phyloP scores from a whole-genome alignment of 2,113 vertebrate species.

The Ursus arctos region DNA sequence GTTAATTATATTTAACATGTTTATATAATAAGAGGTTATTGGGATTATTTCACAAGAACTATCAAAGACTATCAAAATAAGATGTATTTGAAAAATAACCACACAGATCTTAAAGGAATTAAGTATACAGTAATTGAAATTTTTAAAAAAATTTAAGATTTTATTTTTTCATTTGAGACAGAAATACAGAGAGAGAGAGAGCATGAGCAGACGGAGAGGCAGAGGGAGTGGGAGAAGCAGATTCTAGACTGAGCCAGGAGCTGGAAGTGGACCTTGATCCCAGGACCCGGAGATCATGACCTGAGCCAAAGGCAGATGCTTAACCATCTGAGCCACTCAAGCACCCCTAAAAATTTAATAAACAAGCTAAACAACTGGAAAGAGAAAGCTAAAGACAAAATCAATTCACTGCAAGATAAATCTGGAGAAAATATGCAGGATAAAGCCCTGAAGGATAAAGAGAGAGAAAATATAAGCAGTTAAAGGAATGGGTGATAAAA shows the following conservation, averaged over 20 bases:
- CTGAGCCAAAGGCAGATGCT: too few relatives aligned
- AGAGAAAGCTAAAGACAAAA: conserved; percentile 13
- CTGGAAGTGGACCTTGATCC: too few relatives aligned
- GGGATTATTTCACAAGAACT: not conserved
- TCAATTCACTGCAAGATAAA: not conserved
- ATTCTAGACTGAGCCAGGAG: too few relatives aligned
- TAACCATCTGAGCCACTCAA: too few relatives aligned
- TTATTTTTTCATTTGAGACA: too few relatives aligned
- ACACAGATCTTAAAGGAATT: not conserved
- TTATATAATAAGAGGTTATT: not conserved
- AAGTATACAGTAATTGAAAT: not conserved
- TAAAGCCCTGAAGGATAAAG: not conserved
- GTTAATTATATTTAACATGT: not conserved
- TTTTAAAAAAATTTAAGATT: too few relatives aligned
- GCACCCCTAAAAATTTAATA: not conserved
- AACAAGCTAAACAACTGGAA: not conserved
- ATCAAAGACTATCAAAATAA: not conserved
- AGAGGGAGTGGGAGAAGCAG: too few relatives aligned
- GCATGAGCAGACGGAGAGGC: too few relatives aligned
- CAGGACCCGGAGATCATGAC: too few relatives aligned
- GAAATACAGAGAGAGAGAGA: too few relatives aligned
- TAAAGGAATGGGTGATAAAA: not conserved
- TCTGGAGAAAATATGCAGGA: not conserved
- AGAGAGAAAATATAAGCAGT: not conserved
- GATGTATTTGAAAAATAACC: not conserved